Evolutionary conservation across 2,888 invertebrate genomes (phyloP), one percentile per base, ranked within the genome.

Genomic region (Sclerodermus sp.): DNA sequence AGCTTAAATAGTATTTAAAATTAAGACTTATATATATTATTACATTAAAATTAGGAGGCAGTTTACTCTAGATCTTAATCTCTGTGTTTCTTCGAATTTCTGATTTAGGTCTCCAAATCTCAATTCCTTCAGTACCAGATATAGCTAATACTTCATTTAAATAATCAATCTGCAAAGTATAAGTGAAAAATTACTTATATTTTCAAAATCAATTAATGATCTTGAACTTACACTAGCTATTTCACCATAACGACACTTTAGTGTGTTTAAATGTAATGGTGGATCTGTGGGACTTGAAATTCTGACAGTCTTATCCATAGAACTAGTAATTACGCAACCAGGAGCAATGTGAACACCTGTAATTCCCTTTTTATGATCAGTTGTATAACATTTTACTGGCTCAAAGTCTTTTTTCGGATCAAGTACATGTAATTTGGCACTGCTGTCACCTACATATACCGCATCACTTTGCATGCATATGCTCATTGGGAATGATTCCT

Each of bases 231-330:
- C 76, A 47, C 70, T 62, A 13, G 74, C 70, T 51, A 76, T 67
- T 51, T 68, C 72, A 1, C 73, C 76, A 23, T 70, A 67, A 13
- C 51, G 49, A 12, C 63, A 67, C 12, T 43, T 44, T 13, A 76
- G 57, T 12, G 57, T 64, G 10, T 63, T 47, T 4, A 76, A 47
- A 2, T 57, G 46, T 44, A 63, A 66, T 1, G 75, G 74, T 17
- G 77, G 78, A 60, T 77, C 70, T 1, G 78, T 78, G 2, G 78
- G 71, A 49, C 73, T 74, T 30, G 63, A 67, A 51, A 78, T 64
- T 57, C 68, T 64, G 8, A 78, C 71, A 30, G 72, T 74, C 40
- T 70, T 67, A 45, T 79, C 79, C 14, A 66, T 61, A 1, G 78
- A 78, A 53, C 74, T 69, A 1, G 78, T 77, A 16, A 79, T 73